These are phyloP conservation scores for Podarcis cretensis DNA, from an alignment of 2,113 vertebrate genomes.

Conservation along the genomic window DNA sequence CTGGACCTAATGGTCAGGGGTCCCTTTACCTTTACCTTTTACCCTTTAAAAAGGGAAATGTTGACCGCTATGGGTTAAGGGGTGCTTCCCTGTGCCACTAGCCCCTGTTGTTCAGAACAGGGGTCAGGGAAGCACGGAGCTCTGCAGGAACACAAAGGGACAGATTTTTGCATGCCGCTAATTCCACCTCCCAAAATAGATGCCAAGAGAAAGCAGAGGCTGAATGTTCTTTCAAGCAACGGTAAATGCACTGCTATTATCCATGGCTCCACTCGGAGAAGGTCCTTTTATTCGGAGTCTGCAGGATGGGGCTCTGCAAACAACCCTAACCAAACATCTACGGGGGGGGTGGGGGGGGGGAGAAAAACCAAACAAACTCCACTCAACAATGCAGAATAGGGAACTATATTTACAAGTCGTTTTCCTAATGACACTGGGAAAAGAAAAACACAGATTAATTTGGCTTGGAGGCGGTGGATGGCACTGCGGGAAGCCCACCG, in stretches of 20 bases:
- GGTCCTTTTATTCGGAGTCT: neutral
- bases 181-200: neutral
- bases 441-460: conserved; percentile 50
- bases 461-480: conserved; percentile 51
- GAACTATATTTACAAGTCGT: conserved; percentile 50
- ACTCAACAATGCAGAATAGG: conserved; percentile 19
- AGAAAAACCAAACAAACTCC: neutral
- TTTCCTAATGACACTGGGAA: conserved; percentile 43
- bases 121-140: neutral
- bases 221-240: conserved; percentile 5
- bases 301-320: neutral
- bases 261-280: neutral
- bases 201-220: neutral
- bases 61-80: no score
- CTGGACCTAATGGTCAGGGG: no score
- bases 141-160: neutral
- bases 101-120: no score
- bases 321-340: conserved; percentile 40
- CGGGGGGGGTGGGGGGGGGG: neutral
- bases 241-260: conserved; percentile 2
- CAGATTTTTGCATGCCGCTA: neutral
- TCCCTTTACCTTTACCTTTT: no score
- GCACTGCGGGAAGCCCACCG: conserved; percentile 40
- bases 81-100: no score
- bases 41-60: no score